Evolutionary conservation across 53 echinoderm and acorn worm genomes (phyloP).

Genomic region (Temnopleurus reevesii): DNA sequence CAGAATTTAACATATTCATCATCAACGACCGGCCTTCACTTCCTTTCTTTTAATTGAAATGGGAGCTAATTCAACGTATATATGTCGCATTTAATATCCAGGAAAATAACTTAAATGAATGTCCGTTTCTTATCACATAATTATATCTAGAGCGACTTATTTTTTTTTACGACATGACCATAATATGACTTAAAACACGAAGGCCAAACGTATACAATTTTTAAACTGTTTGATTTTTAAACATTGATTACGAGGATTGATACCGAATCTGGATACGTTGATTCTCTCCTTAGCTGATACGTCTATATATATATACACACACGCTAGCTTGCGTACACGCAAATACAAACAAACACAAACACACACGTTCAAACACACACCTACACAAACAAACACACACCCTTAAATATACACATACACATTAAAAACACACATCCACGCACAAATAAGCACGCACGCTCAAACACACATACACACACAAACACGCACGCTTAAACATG

Average conservation of each 20-base stretch:
- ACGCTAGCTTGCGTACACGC: too few relatives aligned
- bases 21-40: background rate
- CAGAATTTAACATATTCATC: background rate
- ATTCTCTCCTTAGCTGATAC: too few relatives aligned
- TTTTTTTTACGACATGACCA: background rate
- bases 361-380: too few relatives aligned
- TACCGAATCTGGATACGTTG: too few relatives aligned
- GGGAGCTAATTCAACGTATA: background rate
- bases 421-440: too few relatives aligned
- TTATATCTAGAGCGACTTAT: background rate
- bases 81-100: background rate
- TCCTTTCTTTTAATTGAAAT: background rate
- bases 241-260: too few relatives aligned
- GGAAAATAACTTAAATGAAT: too few relatives aligned
- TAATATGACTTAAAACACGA: background rate
- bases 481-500: background rate
- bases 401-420: too few relatives aligned
- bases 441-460: background rate
- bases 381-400: too few relatives aligned
- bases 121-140: background rate
- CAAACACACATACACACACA: conserved; percentile 1
- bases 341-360: too few relatives aligned
- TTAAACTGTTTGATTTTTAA: background rate
- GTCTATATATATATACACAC: too few relatives aligned
- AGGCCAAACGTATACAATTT: background rate